phyloP scores from a whole-genome alignment of 2,113 vertebrate species.

The Chlorodrepanis virens region DNA sequence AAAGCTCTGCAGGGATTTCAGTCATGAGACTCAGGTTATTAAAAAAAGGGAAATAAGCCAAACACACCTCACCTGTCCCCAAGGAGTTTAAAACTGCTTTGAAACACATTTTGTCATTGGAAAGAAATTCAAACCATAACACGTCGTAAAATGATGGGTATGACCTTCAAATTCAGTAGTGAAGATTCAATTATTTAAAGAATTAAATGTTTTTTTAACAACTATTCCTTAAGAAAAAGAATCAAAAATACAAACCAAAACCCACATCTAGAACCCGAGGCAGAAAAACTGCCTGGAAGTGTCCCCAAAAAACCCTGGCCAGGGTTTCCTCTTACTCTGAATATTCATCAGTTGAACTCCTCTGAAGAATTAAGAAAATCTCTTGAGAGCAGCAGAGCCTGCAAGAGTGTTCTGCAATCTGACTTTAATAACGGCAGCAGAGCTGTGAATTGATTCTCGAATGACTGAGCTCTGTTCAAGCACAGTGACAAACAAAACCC shows the following conservation, averaged over 20 bases:
- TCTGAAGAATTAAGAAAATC: not conserved
- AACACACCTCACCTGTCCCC: not conserved
- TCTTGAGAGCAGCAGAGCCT: not conserved
- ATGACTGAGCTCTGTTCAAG: not conserved
- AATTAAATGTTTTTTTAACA: not conserved
- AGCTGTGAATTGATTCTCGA: not conserved
- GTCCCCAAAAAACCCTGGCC: not conserved
- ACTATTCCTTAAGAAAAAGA: not conserved
- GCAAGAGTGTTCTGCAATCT: not conserved
- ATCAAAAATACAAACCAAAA: not conserved
- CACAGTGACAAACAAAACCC: not conserved
- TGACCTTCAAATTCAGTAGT: not conserved
- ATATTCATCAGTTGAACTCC: not conserved
- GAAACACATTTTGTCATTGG: not conserved
- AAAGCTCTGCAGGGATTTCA: not conserved
- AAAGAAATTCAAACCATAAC: not conserved
- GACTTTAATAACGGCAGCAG: not conserved
- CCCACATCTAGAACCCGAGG: accelerated
- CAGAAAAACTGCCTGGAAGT: not conserved
- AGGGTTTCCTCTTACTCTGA: not conserved
- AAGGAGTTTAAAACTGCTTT: not conserved
- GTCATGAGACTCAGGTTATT: not conserved
- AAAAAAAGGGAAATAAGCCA: not conserved
- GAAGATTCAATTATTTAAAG: not conserved
- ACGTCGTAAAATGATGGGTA: not conserved